Percentiles rank a stretch among this genome's conserved stretches.
These are phyloP conservation scores for Todus mexicanus DNA, from an alignment of 2,797 vertebrate species.

Conservation along the genomic window DNA sequence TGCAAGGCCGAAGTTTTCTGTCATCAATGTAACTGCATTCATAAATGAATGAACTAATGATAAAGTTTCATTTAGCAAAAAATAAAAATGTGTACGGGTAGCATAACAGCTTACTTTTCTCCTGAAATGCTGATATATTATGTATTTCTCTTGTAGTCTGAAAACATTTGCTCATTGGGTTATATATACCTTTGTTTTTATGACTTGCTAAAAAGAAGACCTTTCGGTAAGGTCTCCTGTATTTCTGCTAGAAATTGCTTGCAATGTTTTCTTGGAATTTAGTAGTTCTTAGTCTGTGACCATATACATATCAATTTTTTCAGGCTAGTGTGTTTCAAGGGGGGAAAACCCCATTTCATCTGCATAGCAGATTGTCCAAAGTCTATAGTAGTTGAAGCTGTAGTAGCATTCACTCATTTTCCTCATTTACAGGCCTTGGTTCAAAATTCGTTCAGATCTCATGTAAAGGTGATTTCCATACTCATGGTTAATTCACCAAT, in stretches of 20 bases:
- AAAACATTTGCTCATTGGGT: not conserved
- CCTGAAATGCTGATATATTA: no score
- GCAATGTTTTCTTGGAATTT: not conserved
- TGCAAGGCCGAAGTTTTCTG: not conserved
- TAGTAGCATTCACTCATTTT: not conserved
- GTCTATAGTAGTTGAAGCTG: not conserved
- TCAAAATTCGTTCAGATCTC: not conserved
- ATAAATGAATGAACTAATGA: not conserved
- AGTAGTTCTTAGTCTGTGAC: rapidly evolving
- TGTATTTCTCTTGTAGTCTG: no score
- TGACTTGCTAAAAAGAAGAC: not conserved
- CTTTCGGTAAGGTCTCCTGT: not conserved
- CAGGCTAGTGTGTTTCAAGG: not conserved
- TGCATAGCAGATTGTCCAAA: not conserved
- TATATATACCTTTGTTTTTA: not conserved
- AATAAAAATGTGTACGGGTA: not conserved
- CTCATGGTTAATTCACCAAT: not conserved
- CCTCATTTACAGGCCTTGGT: not conserved
- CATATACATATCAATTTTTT: not conserved
- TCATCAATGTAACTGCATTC: not conserved
- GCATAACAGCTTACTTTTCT: not conserved
- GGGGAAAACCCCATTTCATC: not conserved
- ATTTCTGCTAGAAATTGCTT: not conserved
- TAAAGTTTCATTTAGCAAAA: not conserved
- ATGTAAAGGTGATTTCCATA: not conserved